These are phyloP conservation scores for Troglohyphantes excavatus DNA, from an alignment of 2,888 invertebrate species.

Conservation along the genomic window DNA sequence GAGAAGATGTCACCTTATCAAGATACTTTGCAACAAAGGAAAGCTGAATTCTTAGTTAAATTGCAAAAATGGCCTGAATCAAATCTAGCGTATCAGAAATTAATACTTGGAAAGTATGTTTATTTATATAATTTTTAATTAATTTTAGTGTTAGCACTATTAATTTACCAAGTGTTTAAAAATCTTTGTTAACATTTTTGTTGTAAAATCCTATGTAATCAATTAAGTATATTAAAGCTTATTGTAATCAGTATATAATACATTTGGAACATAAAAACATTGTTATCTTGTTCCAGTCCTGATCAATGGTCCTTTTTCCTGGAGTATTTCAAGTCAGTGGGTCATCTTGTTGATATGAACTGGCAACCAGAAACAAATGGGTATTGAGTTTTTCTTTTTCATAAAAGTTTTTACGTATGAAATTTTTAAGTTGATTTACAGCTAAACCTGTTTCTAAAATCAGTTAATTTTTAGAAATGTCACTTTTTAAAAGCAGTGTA, in stretches of 20 bases:
- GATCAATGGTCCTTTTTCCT: slow-evolving; percentile 88
- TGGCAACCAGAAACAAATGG: slow-evolving; percentile 78
- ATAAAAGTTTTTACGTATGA: not conserved
- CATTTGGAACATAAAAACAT: not conserved
- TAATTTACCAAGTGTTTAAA: not conserved
- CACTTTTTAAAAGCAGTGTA: no score
- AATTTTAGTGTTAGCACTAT: not conserved
- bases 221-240: not conserved
- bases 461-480: not conserved
- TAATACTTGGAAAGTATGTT: slow-evolving; percentile 88
- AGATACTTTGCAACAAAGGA: slow-evolving; percentile 86
- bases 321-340: slow-evolving; percentile 88
- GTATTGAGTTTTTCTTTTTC: slow-evolving; percentile 24
- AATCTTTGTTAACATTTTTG: no score
- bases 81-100: slow-evolving; percentile 88
- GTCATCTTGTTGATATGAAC: slow-evolving; percentile 85
- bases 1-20: slow-evolving; percentile 86
- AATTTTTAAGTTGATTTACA: not conserved
- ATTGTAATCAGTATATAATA: no score
- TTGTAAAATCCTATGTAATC: no score
- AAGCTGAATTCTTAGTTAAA: slow-evolving; percentile 89
- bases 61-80: slow-evolving; percentile 89
- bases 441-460: not conserved
- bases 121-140: not conserved
- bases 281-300: slow-evolving; percentile 83